Evolutionary conservation across 2,113 vertebrate species (phyloP), one percentile per base, ranked within the genome.

Genomic region (Nanger granti): DNA sequence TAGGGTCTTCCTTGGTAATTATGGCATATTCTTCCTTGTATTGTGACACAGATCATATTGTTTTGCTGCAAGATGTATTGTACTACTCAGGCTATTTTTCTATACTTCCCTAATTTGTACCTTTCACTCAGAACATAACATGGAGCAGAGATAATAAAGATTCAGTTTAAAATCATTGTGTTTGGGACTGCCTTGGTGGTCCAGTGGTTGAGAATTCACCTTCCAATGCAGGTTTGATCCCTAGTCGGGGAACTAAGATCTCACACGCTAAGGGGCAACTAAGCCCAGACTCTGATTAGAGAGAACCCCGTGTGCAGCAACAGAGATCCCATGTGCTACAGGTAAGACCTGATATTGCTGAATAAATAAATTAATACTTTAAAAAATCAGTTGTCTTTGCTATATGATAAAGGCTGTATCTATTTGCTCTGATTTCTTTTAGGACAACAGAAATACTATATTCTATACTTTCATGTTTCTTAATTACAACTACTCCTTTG

Each of bases 141-240:
- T 31, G 26, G 34, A 69, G 12, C 13, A 94, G 73, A 84, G 49
- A 86, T 82, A 96, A 93, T 59, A 86, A 87, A 93, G 37, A 93
- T 93, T 96, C 85, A 92, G 29, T 88, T 93, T 96, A 88, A 95
- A 80, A 44, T 44, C 73, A 79, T 79, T 79, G 73, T 28, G 73
- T 79, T 79, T 79, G 73, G 41, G 41, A 28, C 3, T 44, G 22
- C 73, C 41, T 79, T 79, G 73, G 73, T 79, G 37, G 41, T 79
- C 73, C 73, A 44, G 41, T 79, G 73, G 73, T 79, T 79, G 44
- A 79, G 73, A 79, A 79, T 79, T 79, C 73, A 79, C 73, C 24
- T 79, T 79, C 73, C 24, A 28, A 28, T 15, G 24, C 41, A 44
- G 12, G 73, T 79, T 44, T 79, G 41, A 79, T 79, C 41, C 73